These are phyloP conservation scores for Polymixis lichenea DNA, from an alignment of 2,888 invertebrate genomes.

Conservation along the genomic window DNA sequence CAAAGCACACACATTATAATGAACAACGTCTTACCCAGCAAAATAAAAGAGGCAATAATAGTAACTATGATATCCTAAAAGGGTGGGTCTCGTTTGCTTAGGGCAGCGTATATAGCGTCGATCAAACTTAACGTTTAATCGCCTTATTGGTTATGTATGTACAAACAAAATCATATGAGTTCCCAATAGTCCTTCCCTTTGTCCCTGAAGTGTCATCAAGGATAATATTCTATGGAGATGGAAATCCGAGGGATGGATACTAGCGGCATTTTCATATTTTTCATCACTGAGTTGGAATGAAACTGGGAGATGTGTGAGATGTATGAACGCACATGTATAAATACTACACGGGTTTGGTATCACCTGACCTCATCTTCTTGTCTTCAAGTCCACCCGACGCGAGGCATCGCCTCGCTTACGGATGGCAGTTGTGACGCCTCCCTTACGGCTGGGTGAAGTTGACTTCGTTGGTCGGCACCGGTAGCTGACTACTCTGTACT, in stretches of 20 bases:
- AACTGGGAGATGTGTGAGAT: neutral
- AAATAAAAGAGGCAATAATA: constrained; percentile 67
- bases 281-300: neutral
- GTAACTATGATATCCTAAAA: constrained; percentile 65
- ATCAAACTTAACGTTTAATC: constrained; percentile 74
- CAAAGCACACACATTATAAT: constrained; percentile 63
- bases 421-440: no score
- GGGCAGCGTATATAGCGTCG: constrained; percentile 65
- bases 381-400: neutral
- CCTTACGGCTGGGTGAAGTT: neutral
- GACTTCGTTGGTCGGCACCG: neutral
- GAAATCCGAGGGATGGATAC: neutral
- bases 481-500: neutral
- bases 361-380: neutral
- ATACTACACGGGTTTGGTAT: neutral
- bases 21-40: constrained; percentile 66
- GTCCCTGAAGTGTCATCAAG: constrained; percentile 41
- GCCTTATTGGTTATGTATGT: constrained; percentile 64
- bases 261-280: constrained; percentile 5
- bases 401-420: neutral
- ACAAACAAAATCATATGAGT: constrained; percentile 46
- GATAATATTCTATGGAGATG: constrained; percentile 35
- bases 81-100: constrained; percentile 68
- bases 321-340: neutral
- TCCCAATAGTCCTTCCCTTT: constrained; percentile 41